Conservation (phyloP, 2,113 vertebrate species). For the Perccottus glenii region DNA sequence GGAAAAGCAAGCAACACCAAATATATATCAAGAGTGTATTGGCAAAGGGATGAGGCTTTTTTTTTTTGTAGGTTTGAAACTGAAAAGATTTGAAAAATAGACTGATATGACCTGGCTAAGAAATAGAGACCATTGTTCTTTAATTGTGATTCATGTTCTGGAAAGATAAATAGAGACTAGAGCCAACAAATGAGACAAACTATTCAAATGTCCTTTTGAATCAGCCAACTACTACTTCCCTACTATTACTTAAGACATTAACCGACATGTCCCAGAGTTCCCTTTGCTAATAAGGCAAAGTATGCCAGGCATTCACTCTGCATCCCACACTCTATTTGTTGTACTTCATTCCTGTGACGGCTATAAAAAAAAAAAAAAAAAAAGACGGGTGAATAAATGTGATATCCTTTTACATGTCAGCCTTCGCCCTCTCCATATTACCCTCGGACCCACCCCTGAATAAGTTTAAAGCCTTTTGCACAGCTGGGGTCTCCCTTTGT, state of each 20-base stretch:
- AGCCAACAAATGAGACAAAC: too few species aligned
- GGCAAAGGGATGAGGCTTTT: too few species aligned
- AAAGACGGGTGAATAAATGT: conserved; percentile 69
- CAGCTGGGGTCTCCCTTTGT: conserved; percentile 81
- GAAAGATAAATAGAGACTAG: too few species aligned
- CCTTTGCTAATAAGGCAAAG: conserved; percentile 67
- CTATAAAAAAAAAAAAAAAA: conserved; percentile 62
- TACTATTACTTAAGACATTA: conserved; percentile 1
- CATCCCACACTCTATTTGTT: conserved; percentile 82
- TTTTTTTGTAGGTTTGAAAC: too few species aligned
- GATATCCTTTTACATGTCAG: conserved; percentile 82
- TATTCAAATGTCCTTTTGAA: too few species aligned
- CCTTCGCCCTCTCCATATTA: conserved; percentile 74
- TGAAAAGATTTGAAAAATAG: too few species aligned
- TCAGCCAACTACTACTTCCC: too few species aligned
- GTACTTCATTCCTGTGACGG: conserved; percentile 79
- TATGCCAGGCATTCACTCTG: conserved; percentile 71
- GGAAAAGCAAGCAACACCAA: too few species aligned
- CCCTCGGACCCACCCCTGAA: conserved; percentile 35
- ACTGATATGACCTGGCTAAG: too few species aligned
- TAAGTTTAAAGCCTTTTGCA: conserved; percentile 79
- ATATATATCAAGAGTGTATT: too few species aligned
- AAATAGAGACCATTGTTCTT: too few species aligned
- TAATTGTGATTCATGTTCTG: too few species aligned
- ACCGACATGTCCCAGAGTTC: conserved; percentile 58